Conservation (phyloP, 2,797 vertebrate species). For the Ficedula albicollis region DNA sequence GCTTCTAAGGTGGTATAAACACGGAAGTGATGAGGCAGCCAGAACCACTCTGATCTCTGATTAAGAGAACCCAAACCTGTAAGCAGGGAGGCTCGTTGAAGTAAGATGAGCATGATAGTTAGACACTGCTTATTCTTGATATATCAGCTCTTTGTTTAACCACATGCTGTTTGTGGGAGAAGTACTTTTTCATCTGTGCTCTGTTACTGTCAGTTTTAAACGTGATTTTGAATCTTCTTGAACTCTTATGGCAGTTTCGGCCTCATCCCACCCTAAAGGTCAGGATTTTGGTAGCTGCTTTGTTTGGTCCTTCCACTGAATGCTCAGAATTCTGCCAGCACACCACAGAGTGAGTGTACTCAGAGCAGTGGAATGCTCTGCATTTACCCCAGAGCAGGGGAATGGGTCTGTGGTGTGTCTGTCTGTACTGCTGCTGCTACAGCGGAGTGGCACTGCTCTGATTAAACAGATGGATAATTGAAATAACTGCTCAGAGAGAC, state of each 20-base stretch:
- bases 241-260: background rate
- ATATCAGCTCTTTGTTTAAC: constrained; percentile 19
- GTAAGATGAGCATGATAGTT: background rate
- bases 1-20: background rate
- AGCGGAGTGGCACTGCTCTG: background rate
- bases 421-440: background rate
- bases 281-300: background rate
- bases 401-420: background rate
- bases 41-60: background rate
- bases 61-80: background rate
- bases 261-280: background rate
- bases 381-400: background rate
- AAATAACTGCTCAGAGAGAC: background rate
- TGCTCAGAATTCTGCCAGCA: background rate
- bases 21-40: background rate
- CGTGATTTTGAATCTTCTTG: background rate
- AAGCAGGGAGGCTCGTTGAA: background rate
- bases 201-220: background rate
- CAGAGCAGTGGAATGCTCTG: background rate
- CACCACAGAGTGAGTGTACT: background rate
- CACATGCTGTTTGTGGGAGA: background rate
- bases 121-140: background rate
- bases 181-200: background rate
- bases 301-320: background rate
- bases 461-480: background rate